Evolutionary conservation across 64 coral and sea anemone species (phyloP), one percentile per base, ranked within the genome.

Genomic region (Platygyra sinensis): DNA sequence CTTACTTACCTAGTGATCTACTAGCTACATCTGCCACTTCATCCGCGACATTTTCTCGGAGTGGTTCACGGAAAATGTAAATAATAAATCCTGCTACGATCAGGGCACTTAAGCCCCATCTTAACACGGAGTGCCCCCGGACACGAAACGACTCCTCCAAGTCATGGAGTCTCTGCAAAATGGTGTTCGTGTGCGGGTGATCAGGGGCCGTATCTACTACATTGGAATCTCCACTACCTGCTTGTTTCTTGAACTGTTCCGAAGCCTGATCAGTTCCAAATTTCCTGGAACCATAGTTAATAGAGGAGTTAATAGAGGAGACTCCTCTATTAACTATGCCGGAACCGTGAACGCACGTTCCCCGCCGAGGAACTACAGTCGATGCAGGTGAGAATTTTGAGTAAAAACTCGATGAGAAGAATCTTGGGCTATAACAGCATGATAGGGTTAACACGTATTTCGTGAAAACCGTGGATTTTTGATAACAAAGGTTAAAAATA

Each of bases 1-100:
- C 9, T 10, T 67, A 4, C 32, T 33, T 39, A 99, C 97, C 94
- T 39, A 99, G 72, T 42, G 97, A 99, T 80, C 94, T 90, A 22
- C 90, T 96, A 20, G 97, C 97, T 67, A 99, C 97, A 78, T 91
- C 94, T 77, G 97, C 97, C 57, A 99, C 89, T 90, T 99, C 97
- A 80, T 99, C 97, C 14, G 94, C 97, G 55, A 99, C 97, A 63
- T 99, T 99, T 65, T 96, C 94, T 27, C 87, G 77, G 15, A 99
- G 72, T 55, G 86, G 83, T 78, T 99, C 97, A 20, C 97, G 91
- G 73, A 99, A 99, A 46, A 99, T 62, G 77, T 99, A 99, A 25
- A 99, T 27, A 1, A 49, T 62, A 19, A 76, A 52, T 10, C 67
- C 76, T 25, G 62, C 18, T 22, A 90, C 60, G 39, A 89, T 20